Conservation (phyloP, 2,113 vertebrate genomes). For the Esox niger region DNA sequence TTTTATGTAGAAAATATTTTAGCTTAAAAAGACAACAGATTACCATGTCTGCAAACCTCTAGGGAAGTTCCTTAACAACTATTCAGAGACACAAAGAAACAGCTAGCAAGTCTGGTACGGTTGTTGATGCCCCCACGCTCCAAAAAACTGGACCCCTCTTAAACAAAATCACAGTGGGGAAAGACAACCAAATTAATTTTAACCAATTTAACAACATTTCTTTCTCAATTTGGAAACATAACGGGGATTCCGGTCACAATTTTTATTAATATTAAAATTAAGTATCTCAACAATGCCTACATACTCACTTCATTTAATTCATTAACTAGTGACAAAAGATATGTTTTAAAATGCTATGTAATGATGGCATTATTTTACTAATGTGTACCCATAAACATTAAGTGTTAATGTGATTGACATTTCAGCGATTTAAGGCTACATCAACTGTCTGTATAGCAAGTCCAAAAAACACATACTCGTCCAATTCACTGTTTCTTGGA, state of each 20-base stretch:
- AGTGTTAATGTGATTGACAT: neutral
- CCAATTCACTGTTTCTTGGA: too few relatives aligned
- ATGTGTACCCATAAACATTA: neutral
- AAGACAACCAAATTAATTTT: slow-evolving; percentile 7
- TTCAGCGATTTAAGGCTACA: slow-evolving; percentile 22
- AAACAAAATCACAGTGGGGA: slow-evolving; percentile 22
- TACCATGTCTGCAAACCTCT: neutral
- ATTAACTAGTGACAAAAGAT: neutral
- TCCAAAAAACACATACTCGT: neutral
- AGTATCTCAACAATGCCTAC: neutral
- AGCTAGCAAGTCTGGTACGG: neutral
- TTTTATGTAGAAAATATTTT: slow-evolving; percentile 42
- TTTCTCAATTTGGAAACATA: neutral
- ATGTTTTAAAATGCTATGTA: neutral
- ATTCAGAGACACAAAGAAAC: neutral
- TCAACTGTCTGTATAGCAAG: neutral
- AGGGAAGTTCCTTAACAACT: neutral
- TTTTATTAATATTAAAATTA: neutral
- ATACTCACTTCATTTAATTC: neutral
- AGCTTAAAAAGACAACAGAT: slow-evolving; percentile 33
- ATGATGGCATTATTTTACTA: neutral
- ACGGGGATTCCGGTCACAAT: slow-evolving; percentile 7
- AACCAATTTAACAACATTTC: slow-evolving; percentile 1
- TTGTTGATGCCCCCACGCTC: slow-evolving; percentile 2
- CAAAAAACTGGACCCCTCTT: slow-evolving; percentile 20